Conservation (phyloP, 2,113 vertebrate species). For the Brevimyrus niger region DNA sequence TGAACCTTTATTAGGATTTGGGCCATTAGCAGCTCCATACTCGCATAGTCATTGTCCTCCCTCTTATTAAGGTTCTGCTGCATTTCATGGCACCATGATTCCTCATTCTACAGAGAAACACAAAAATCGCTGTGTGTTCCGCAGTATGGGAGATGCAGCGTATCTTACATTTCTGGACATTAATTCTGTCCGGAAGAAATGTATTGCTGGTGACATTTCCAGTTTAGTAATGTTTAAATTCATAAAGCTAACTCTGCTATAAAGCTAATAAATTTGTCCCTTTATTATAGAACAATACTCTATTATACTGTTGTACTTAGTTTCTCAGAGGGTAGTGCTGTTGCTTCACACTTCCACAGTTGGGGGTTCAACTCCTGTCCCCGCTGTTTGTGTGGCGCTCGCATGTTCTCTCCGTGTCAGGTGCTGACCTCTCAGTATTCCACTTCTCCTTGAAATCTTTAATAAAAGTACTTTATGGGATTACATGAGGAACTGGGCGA, state of each 20-base stretch:
- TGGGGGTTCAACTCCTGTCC: background rate
- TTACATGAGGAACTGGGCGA: background rate
- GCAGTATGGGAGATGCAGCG: background rate
- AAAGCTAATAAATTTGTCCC: background rate
- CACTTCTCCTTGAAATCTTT: background rate
- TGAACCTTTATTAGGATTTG: background rate
- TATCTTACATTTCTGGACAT: background rate
- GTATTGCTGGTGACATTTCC: background rate
- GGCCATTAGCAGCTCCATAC: background rate
- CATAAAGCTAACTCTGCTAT: background rate
- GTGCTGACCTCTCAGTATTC: background rate
- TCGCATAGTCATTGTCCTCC: background rate
- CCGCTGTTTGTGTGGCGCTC: background rate
- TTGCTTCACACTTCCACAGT: background rate
- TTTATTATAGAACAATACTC: background rate
- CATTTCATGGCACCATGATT: background rate
- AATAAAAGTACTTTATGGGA: background rate
- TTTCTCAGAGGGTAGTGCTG: background rate
- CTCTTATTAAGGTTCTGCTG: background rate
- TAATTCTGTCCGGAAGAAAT: background rate
- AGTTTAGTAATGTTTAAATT: background rate
- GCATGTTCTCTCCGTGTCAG: background rate
- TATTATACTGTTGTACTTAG: background rate
- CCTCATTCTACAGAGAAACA: background rate
- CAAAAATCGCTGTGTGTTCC: background rate